Base-by-base conservation (phyloP, 2,888 invertebrate genomes). In the Linyphia triangularis region DNA sequence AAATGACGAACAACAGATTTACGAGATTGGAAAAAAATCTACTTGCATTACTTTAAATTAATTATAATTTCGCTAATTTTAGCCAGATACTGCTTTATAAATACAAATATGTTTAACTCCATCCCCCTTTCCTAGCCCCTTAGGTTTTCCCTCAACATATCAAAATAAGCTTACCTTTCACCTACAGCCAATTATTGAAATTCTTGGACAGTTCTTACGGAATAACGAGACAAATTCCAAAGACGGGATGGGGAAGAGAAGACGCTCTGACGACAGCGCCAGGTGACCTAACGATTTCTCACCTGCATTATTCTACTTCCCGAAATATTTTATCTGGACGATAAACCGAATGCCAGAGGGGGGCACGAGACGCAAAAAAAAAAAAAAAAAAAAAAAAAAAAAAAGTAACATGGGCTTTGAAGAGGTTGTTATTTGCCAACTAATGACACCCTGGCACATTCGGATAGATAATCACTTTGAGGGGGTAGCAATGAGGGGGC, bases 381-480 rank as follows among this genome's bases (percentile, higher is more conserved):
- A 40, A 24, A 9, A 19, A 4, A 37, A 22, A 6, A 63, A 43
- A 24, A 70, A 33, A 30, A 7, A 19, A 61, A n/a, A 28, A 51
- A 19, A 40, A 61, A 82, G 2, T 19, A 28, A 22, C 40, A 30
- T 22, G 40, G 28, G 22, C 30, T 40, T 69, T 22, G 40, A 13
- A 77, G 61, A 77, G 85, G 85, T 33, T 69, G 85, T 85, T 85
- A 85, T 85, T 85, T 85, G 77, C 51, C 57, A 85, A 40, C 75
- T 85, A 85, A 85, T 85, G 85, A 85, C 85, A 85, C 75, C 67
- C n/a, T 67, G 77, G 69, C 59, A 40, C 59, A 40, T 57, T 6
- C 19, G 69, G 77, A 75, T 69, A 85, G 85, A 57, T 85, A 67
- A 75, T 77, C 77, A 67, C 16, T 57, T 28, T 13, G 72, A 37